A percentile compares a stretch with the other conserved stretches of the same genome.
Evolutionary conservation across 2,113 vertebrate species (phyloP).

Genomic region (Sylvietta virens): DNA sequence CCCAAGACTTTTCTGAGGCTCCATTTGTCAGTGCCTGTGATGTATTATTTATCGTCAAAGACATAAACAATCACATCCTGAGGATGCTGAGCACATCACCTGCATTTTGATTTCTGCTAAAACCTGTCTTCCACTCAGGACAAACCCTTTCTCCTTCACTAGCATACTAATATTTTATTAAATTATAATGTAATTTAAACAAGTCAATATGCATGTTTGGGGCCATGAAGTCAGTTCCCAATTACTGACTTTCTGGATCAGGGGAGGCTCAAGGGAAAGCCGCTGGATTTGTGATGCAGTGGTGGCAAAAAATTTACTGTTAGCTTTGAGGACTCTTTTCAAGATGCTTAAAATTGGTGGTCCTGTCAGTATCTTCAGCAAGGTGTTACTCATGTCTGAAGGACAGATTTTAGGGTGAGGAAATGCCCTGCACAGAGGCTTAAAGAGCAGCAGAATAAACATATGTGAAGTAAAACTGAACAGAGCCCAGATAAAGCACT

Average conservation of each 20-base stretch:
- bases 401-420: neutral
- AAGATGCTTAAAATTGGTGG: neutral
- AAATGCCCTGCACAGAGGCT: neutral
- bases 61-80: slow-evolving; percentile 10
- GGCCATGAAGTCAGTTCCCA: neutral
- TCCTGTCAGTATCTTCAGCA: neutral
- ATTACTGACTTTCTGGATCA: neutral
- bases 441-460: neutral
- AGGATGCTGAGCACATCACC: slow-evolving; percentile 14
- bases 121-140: neutral
- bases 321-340: neutral
- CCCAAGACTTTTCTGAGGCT: neutral
- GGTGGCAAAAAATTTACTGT: neutral
- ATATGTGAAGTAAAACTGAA: neutral
- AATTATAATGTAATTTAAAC: neutral
- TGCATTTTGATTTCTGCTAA: slow-evolving; percentile 56
- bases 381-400: neutral
- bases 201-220: neutral
- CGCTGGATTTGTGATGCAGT: neutral
- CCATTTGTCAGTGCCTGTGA: slow-evolving; percentile 21
- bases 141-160: neutral
- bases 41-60: slow-evolving; percentile 53
- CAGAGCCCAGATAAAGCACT: neutral
- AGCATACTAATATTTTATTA: neutral
- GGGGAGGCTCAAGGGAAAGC: neutral